A percentile compares a stretch with the other conserved stretches of the same genome.
These are phyloP conservation scores for Pseudococcus longispinus DNA, from an alignment of 2,888 invertebrate genomes.

Conservation along the genomic window DNA sequence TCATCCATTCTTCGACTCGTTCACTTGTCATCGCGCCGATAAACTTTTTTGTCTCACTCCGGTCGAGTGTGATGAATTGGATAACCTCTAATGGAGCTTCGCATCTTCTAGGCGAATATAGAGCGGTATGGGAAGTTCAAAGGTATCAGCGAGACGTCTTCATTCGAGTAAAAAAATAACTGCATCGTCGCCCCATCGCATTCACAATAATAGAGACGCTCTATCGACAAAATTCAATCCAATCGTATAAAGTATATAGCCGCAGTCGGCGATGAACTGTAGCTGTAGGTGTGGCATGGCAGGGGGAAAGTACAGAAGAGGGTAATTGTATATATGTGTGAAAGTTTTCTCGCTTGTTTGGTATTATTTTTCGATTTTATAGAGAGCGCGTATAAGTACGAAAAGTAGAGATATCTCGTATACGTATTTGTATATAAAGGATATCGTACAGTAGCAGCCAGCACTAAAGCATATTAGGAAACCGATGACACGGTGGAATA, in stretches of 20 bases:
- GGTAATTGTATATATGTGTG: background rate
- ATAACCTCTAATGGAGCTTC: background rate
- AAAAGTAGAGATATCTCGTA: background rate
- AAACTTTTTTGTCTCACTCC: background rate
- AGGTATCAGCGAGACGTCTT: background rate
- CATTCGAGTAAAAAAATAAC: background rate
- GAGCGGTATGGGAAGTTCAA: background rate
- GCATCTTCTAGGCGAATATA: background rate
- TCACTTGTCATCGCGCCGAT: background rate
- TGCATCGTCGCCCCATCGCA: background rate
- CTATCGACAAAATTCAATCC: background rate
- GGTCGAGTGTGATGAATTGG: conserved; percentile 1
- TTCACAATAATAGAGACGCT: background rate
- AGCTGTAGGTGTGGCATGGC: background rate
- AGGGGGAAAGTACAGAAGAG: background rate
- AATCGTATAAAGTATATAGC: background rate
- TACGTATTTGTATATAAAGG: background rate
- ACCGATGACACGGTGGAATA: background rate
- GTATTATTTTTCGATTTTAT: background rate
- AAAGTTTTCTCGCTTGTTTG: background rate
- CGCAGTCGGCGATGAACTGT: background rate
- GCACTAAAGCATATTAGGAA: background rate
- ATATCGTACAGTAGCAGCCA: background rate
- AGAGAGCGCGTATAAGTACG: background rate
- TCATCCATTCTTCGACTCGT: background rate